These are phyloP conservation scores for Euura lappo DNA, from an alignment of 1,140 invertebrate genomes.

Conservation along the genomic window DNA sequence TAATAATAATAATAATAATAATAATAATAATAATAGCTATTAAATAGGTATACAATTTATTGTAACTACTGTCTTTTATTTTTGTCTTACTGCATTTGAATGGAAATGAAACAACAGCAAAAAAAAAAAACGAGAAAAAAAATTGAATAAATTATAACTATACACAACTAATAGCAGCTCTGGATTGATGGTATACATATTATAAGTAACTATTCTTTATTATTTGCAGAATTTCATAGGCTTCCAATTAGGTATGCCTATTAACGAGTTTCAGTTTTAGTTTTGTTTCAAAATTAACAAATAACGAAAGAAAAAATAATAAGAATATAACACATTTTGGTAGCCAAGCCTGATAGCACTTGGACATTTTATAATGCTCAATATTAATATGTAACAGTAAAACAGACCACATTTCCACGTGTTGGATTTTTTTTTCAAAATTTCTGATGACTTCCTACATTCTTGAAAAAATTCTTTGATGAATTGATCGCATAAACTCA, in stretches of 20 bases:
- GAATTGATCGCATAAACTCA: no score
- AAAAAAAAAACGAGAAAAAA: no score
- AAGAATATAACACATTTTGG: background rate
- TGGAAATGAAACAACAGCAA: background rate
- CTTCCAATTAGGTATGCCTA: background rate
- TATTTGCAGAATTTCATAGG: background rate
- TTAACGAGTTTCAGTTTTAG: no score
- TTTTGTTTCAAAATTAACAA: background rate
- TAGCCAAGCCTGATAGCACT: background rate
- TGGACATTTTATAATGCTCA: background rate
- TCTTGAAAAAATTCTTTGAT: no score
- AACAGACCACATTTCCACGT: background rate
- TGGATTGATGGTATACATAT: background rate
- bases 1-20: no score
- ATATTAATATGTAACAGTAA: background rate
- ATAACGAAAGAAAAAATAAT: background rate
- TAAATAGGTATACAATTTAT: background rate
- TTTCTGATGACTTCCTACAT: no score
- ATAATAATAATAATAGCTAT: no score
- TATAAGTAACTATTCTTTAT: background rate
- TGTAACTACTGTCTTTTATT: conserved; percentile 5
- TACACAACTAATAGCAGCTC: background rate
- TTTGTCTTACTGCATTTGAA: conserved; percentile 1
- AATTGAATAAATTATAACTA: background rate
- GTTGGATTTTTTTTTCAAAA: background rate